These are phyloP conservation scores for Scaptomyza reducta DNA, from an alignment of 2,888 invertebrate genomes.

Conservation along the genomic window DNA sequence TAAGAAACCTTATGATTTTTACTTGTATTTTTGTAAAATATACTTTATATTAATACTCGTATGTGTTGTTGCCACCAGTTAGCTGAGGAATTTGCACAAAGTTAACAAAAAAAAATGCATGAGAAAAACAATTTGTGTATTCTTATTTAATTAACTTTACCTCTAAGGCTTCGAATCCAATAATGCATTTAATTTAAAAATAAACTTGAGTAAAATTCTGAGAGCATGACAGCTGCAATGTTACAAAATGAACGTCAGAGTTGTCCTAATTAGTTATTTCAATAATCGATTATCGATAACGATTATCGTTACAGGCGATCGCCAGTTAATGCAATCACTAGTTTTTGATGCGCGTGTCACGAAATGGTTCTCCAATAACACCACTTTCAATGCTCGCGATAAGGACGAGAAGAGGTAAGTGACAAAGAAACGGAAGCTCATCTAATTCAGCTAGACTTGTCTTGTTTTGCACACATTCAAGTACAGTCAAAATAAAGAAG, in stretches of 20 bases:
- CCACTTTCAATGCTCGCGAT: constrained; percentile 86
- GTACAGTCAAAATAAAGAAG: constrained; percentile 62
- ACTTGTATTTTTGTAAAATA: constrained; percentile 18
- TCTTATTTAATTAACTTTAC: constrained; percentile 4
- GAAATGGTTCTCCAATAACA: constrained; percentile 92
- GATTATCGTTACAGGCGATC: constrained; percentile 88
- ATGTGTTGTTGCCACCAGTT: constrained; percentile 54
- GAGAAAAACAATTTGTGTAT: constrained; percentile 11
- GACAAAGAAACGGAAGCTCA: neutral
- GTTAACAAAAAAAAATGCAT: constrained; percentile 41
- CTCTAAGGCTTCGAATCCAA: constrained; percentile 3
- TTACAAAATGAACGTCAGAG: neutral
- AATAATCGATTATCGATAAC: constrained; percentile 2
- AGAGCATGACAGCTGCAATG: constrained; percentile 4
- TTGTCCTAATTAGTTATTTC: neutral
- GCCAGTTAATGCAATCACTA: constrained; percentile 92
- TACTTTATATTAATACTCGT: constrained; percentile 18
- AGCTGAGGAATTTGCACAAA: constrained; percentile 75
- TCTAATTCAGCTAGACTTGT: constrained; percentile 41
- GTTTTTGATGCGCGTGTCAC: constrained; percentile 95
- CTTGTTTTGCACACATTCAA: constrained; percentile 51
- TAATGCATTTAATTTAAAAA: neutral
- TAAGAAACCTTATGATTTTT: constrained; percentile 29
- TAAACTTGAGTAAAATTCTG: neutral
- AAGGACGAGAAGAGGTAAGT: constrained; percentile 90